Base-by-base conservation (phyloP, 2,888 invertebrate genomes). In the Spodoptera picta region DNA sequence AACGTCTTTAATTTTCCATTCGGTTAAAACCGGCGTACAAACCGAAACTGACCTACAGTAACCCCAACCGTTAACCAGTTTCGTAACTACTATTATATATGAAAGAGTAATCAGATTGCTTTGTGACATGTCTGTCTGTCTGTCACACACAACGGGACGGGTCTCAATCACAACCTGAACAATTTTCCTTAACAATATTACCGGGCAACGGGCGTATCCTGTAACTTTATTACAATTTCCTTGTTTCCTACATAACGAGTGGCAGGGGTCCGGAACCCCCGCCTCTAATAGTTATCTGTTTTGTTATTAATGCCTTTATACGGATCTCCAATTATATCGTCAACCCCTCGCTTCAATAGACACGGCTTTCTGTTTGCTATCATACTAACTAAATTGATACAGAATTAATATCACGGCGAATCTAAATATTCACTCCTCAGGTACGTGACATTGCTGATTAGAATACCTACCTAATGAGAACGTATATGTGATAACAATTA, bases 251-350 rank as follows among this genome's bases (percentile, higher is more conserved):
- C 84, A 86, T 88, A 88, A 89, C 86, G 87, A 90, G 83, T 87
- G 75, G 81, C 83, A 80, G 85, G 87, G 87, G 84, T 80, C 80
- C 78, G 82, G 82, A 81, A 80, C 86, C 86, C 77, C 83, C 71
- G 81, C 83, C 77, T 84, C 88, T 88, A 90, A 91, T 91, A 84
- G 83, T 86, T 87, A 91, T 90, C 90, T 90, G 87, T 91, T 92
- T 88, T 90, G 90, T 91, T 92, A 91, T 92, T 92, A 91, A 92
- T 91, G 89, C 85, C 87, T 85, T 86, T 86, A 89, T 90, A 88
- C 88, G 86, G 87, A 87, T 87, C 87, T 90, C 89, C 89, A 92
- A 92, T 92, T 91, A 90, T 90, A 87, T 88, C 82, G 82, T 81
- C 80, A 78, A 75, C 77, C 76, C 80, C 79, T 73, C 79, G 83